These are phyloP conservation scores for Pavo muticus DNA, from an alignment of 2,113 vertebrate genomes.

Conservation along the genomic window DNA sequence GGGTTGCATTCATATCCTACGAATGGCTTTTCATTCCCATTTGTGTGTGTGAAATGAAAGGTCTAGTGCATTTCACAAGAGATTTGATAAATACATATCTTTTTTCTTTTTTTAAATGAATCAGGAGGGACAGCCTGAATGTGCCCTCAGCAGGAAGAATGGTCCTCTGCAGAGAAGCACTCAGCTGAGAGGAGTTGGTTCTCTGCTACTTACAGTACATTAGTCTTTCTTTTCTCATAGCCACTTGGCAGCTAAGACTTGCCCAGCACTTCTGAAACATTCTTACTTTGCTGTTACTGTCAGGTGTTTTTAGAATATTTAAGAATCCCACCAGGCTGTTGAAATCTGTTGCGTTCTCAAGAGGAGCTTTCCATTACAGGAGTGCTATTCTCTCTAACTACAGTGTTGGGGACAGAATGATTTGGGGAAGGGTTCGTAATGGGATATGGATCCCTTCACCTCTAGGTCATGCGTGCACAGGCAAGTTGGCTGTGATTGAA, in stretches of 20 bases:
- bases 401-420: conserved; percentile 18
- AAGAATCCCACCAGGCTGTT: neutral
- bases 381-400: conserved; percentile 1
- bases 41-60: neutral
- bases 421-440: conserved; percentile 47
- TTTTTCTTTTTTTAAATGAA: neutral
- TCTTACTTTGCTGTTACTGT: neutral
- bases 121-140: conserved; percentile 2
- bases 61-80: conserved; percentile 11
- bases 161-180: neutral
- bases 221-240: neutral
- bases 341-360: neutral
- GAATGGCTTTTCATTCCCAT: conserved; percentile 17
- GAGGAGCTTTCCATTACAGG: conserved; percentile 13
- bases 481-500: conserved; percentile 56
- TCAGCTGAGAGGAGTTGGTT: neutral
- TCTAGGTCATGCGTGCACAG: conserved; percentile 37
- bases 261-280: neutral
- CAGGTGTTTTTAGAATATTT: neutral
- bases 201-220: neutral
- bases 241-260: neutral
- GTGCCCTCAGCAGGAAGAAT: conserved; percentile 16
- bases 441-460: conserved; percentile 66
- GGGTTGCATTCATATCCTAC: neutral
- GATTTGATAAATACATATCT: conserved; percentile 2